Base-by-base conservation (phyloP, 2,113 vertebrate species). In the Grallaria varia region DNA sequence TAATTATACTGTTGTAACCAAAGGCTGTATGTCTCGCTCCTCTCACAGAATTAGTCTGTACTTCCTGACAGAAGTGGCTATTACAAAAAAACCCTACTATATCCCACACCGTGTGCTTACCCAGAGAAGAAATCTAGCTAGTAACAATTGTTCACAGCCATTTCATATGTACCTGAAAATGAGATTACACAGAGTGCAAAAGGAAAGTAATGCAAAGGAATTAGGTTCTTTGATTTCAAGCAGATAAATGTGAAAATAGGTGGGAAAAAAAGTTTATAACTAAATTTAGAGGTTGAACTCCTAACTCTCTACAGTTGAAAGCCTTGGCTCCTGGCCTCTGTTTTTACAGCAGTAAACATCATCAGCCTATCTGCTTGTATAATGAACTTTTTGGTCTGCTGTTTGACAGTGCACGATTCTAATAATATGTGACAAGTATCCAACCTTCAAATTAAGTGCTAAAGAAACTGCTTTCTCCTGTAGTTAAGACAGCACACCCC, bases 21-120 rank as follows among this genome's bases (percentile, higher is more conserved):
- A 79, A 60, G 4, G 2, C 31, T 91, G 9, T 44, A 13, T 63
- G 4, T 8, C 77, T 37, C 35, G 12, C 15, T 55, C 0, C 13
- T 45, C 14, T 58, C 12, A 45, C 8, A 69, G 18, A 53, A 66
- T n/a, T 25, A 62, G 4, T 18, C 10, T 3, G 19, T 12, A 1
- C 60, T 89, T 78, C 19, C 42, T 47, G 47, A 20, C 12, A 49
- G 20, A 56, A 60, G 18, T 11, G 4, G 1, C 3, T 16, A 11
- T 6, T 35, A 17, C 5, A 35, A 75, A 75, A 63, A 67, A 33
- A 0, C 0, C 47, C 3, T 21, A 17, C 11, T 1, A 0, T 45
- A 33, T 35, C 8, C 11, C 4, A 35, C 4, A 9, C 2, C 6
- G 7, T 27, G 10, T 87, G 11, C 3, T 35, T 39, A 62, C 0